Evolutionary conservation across 2,797 vertebrate species (phyloP), one percentile per base, ranked within the genome.

Genomic region (Leptatherina wallacei): DNA sequence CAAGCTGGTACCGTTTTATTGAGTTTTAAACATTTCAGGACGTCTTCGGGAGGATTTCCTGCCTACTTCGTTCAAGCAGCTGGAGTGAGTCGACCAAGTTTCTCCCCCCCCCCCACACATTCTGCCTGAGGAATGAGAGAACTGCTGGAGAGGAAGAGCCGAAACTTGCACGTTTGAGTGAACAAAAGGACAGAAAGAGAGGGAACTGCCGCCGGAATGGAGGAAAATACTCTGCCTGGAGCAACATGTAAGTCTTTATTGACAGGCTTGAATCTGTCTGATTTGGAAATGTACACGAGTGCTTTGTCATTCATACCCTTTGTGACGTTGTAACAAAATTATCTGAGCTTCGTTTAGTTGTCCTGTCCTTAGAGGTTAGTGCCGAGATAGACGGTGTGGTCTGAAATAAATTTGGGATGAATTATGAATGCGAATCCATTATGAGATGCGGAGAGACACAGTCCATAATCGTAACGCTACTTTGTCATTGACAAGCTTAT

Each of bases 91-190:
- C 69, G 44, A 73, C 75, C 78, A 87, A 91, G 77, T 90, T 86
- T 77, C 64, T 16, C 64, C 35, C 57, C 35, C n/a, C n/a, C n/a
- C n/a, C n/a, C n/a, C n/a, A n/a, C 35, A 13, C 20, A 16, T 57
- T 75, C 78, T 76, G 75, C 69, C 69, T 80, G 88, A 94, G 94
- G 93, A 94, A 95, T 95, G 94, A 93, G 84, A 91, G 74, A 65
- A 85, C 78, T 56, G 87, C 71, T 65, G 75, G 77, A 75, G 75
- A 73, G 78, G 80, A 86, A 80, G 78, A 85, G 80, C 77, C 65
- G 13, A 85, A 89, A 90, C 77, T 75, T 88, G 83, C 84, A 80
- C 79, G 88, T 88, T 88, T 92, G 89, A 93, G 89, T 89, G 86
- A 88, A 86, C 86, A 90, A 90, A 86, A 88, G 88, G 70, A 79